phyloP scores from a whole-genome alignment of 1,140 invertebrate species.

The Gonioctena quinquepunctata region DNA sequence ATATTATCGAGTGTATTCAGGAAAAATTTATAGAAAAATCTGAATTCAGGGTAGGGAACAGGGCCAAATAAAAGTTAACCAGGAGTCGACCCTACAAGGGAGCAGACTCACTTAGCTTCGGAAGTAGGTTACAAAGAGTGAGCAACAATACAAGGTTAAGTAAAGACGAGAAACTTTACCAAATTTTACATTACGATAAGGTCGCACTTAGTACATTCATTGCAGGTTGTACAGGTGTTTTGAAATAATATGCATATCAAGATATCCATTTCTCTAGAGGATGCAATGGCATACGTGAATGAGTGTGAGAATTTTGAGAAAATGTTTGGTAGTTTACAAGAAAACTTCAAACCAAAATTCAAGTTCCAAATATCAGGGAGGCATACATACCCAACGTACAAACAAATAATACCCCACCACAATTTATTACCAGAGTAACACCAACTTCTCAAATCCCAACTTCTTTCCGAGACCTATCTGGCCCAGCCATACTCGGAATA shows the following conservation, averaged over 20 bases:
- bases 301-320: conserved; percentile 20
- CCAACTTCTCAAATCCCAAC: not conserved
- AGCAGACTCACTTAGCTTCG: not conserved
- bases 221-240: conserved; percentile 9
- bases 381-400: not conserved
- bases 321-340: conserved; percentile 1
- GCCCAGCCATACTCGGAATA: not conserved
- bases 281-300: conserved; percentile 15
- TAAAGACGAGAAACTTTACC: not conserved
- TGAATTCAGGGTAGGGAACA: conserved; percentile 7
- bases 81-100: not conserved
- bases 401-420: not conserved
- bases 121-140: not conserved
- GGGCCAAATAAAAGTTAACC: not conserved
- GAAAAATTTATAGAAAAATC: conserved; percentile 19
- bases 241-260: conserved; percentile 11
- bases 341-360: not conserved
- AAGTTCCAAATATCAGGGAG: not conserved
- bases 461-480: not conserved
- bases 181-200: conserved; percentile 12
- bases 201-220: conserved; percentile 20
- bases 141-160: not conserved
- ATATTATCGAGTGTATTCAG: conserved; percentile 13
- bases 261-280: not conserved
- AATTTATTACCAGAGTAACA: not conserved